Base-by-base conservation (phyloP, 2,797 vertebrate species). In the Onychomys torridus region DNA sequence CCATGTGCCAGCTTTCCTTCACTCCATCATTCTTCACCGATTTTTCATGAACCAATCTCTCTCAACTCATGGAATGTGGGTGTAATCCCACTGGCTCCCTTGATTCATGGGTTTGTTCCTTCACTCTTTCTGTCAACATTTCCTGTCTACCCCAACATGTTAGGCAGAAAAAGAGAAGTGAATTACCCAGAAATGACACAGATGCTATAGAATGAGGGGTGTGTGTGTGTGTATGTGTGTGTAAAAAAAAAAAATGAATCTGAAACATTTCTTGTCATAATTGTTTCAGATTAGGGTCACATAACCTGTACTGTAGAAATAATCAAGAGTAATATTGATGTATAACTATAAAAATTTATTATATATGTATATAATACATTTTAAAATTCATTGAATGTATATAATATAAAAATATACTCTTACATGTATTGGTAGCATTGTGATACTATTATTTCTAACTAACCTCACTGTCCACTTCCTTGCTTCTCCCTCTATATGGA, bases 1-100 rank as follows among this genome's bases (percentile, higher is more conserved):
- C 97, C 89, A 82, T 14, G 92, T 65, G 83, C 96, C 92, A 94
- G 94, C 78, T 89, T 90, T 34, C 29, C 49, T 93, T 93, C 69
- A 13, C 49, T 90, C 77, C 59, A 90, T 88, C 92, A 49, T 21
- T 88, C 93, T 37, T 86, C 29, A 23, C 81, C 23, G 83, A 32
- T 90, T 78, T 71, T 78, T 63, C 37, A 3, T 12, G 87, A 78
- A 82, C 75, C 79, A 61, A 14, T 93, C 46, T 49, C 89, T 27
- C 12, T 14, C 8, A 43, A 12, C 87, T 87, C 75, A 65, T 3
- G 67, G 46, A 57, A 59, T 21, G 84, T 61, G 88, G 93, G 43
- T 59, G 86, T 34, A 10, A 46, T 83, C 46, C 25, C 27, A 5
- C 32, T 59, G 52, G 27, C 65, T 89, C 59, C 81, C 76, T 69